Evolutionary conservation across 2,113 vertebrate genomes (phyloP).

Genomic region (Antechinus stuartii): DNA sequence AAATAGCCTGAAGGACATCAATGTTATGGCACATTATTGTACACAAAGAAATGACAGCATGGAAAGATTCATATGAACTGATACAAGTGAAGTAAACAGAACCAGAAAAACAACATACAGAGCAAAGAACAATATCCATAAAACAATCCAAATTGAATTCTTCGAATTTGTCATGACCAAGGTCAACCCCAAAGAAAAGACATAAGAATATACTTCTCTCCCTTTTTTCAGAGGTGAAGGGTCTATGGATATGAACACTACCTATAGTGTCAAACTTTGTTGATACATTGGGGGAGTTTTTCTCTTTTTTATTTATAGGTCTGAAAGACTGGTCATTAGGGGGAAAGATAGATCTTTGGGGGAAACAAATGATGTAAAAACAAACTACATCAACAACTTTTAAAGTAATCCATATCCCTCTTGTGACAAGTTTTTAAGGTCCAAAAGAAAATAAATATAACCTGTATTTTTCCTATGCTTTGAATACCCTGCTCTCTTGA

Average conservation of each 20-base stretch:
- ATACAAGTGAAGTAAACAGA: neutral
- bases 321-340: neutral
- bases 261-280: neutral
- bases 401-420: neutral
- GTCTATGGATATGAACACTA: neutral
- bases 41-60: neutral
- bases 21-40: neutral
- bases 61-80: neutral
- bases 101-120: neutral
- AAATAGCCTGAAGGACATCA: neutral
- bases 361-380: neutral
- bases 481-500: neutral
- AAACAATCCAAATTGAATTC: neutral
- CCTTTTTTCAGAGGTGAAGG: neutral
- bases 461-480: neutral
- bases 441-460: neutral
- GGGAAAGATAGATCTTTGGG: neutral
- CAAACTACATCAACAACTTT: neutral
- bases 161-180: neutral
- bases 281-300: neutral
- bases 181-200: neutral
- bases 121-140: neutral
- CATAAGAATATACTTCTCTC: neutral
- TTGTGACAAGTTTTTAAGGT: neutral
- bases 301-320: neutral